phyloP scores from a whole-genome alignment of 1,140 invertebrate species.

The Caenorhabditis latens region DNA sequence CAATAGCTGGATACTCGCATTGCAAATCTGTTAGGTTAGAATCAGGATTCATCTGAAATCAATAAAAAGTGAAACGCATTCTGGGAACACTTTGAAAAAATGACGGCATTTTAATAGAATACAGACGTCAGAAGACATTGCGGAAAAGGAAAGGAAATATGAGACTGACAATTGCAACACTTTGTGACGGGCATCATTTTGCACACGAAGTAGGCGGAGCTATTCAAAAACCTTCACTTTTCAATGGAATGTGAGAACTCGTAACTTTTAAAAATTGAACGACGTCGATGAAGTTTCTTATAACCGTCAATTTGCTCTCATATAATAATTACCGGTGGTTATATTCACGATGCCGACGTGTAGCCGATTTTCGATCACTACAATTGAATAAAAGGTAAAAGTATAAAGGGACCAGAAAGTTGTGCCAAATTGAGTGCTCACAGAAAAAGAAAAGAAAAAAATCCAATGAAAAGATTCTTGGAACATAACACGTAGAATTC shows the following conservation, averaged over 20 bases:
- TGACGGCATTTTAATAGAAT: neutral
- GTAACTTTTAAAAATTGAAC: no score
- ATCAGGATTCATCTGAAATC: conserved; percentile 17
- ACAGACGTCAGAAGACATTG: neutral
- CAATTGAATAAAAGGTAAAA: neutral
- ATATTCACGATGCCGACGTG: neutral
- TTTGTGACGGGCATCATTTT: conserved; percentile 36
- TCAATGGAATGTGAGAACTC: no score
- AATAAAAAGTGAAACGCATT: neutral
- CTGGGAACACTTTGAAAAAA: neutral
- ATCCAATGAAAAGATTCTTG: neutral
- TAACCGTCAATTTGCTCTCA: neutral
- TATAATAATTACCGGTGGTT: no score
- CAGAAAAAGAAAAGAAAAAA: neutral
- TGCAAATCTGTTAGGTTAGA: conserved; percentile 32
- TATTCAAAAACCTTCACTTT: neutral
- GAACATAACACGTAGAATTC: no score
- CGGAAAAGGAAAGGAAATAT: neutral
- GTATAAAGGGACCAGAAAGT: neutral
- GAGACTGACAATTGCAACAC: conserved; percentile 49
- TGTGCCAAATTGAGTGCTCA: no score
- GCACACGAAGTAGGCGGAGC: neutral
- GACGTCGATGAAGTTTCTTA: neutral
- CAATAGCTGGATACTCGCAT: conserved; percentile 40
- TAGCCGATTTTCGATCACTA: neutral